Percentiles rank a stretch among this genome's conserved stretches.
These are phyloP conservation scores for Sepioteuthis lessoniana DNA, from an alignment of 2,888 invertebrate genomes.

Conservation along the genomic window DNA sequence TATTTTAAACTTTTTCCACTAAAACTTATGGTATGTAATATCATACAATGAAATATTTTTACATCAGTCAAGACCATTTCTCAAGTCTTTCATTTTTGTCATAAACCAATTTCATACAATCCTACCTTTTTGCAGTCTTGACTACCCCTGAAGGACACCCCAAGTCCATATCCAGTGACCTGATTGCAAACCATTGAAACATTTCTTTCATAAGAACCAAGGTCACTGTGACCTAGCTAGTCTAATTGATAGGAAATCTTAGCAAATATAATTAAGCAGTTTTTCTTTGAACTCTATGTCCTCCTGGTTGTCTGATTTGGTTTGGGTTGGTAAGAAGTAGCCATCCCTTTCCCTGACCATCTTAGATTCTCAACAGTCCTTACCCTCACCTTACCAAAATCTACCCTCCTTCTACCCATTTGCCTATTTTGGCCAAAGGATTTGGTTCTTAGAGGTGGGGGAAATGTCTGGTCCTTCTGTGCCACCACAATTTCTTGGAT, in stretches of 20 bases:
- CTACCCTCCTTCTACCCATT: slow-evolving; percentile 12
- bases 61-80: neutral
- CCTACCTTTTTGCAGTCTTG: neutral
- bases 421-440: neutral
- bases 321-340: neutral
- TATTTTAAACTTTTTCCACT: no score
- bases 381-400: neutral
- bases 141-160: neutral
- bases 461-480: slow-evolving; percentile 4
- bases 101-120: neutral
- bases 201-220: neutral
- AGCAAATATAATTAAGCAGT: slow-evolving; percentile 33
- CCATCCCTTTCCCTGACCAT: neutral
- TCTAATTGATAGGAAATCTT: slow-evolving; percentile 33
- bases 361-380: neutral
- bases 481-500: slow-evolving; percentile 8
- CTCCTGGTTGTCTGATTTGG: neutral
- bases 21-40: no score
- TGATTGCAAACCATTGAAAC: neutral
- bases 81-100: neutral
- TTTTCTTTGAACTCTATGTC: neutral
- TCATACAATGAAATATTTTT: no score
- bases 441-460: slow-evolving; percentile 33
- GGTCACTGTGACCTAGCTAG: neutral
- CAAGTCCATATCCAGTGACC: neutral